Conservation (phyloP, 2,797 vertebrate species). For the Bovichtus diacanthus region DNA sequence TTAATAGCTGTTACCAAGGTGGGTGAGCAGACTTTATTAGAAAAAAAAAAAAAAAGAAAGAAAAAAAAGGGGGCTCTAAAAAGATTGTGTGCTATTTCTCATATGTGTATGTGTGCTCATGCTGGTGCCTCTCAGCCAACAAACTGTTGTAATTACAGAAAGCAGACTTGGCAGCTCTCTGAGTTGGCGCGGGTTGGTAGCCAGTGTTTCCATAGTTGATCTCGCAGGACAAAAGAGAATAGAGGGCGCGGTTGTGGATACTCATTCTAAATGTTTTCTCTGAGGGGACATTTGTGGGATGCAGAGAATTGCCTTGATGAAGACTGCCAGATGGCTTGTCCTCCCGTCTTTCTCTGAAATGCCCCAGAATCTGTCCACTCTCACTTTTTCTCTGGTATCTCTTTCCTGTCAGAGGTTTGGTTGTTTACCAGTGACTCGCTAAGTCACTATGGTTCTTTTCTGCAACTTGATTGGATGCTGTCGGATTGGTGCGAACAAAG, state of each 20-base stretch:
- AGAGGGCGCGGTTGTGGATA: conserved; percentile 16
- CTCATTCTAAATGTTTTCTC: conserved; percentile 40
- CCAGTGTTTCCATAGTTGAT: conserved; percentile 25
- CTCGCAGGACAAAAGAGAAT: conserved; percentile 15
- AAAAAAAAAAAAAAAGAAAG: too few species aligned
- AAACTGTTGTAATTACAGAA: conserved; percentile 31
- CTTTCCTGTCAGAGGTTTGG: conserved; percentile 37
- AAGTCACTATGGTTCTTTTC: too few species aligned
- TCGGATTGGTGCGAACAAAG: too few species aligned
- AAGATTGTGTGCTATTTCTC: not conserved
- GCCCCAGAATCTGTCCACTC: conserved; percentile 43
- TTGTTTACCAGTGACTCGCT: conserved; percentile 40
- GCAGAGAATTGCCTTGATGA: conserved; percentile 44
- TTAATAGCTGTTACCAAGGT: not conserved
- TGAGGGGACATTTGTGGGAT: conserved; percentile 49
- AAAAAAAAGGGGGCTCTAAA: not conserved
- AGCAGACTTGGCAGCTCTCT: conserved; percentile 23
- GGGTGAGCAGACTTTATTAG: not conserved
- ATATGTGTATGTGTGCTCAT: not conserved
- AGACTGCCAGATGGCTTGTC: conserved; percentile 54
- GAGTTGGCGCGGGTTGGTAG: not conserved
- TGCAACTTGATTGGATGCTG: too few species aligned
- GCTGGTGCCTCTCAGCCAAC: not conserved
- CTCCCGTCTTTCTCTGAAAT: conserved; percentile 41
- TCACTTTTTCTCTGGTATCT: conserved; percentile 12